These are phyloP conservation scores for Xylocampa areola DNA, from an alignment of 2,888 invertebrate species.

Conservation along the genomic window DNA sequence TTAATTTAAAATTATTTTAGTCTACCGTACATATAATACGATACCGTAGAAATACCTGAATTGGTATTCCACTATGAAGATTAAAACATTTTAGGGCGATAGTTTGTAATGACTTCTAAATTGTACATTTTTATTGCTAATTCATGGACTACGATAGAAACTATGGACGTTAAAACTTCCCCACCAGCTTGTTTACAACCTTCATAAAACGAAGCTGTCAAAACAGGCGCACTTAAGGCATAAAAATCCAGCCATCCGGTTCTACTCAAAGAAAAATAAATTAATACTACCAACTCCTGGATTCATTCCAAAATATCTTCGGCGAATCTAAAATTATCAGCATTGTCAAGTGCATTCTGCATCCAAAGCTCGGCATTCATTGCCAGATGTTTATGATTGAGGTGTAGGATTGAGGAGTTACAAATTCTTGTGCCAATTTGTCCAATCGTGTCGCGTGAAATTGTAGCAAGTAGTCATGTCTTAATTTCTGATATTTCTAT, in stretches of 20 bases:
- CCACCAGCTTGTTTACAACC: not conserved
- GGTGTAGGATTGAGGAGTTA: constrained; percentile 22
- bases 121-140: no score
- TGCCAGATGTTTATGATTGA: no score
- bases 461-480: not conserved
- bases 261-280: constrained; percentile 34
- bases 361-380: constrained; percentile 52
- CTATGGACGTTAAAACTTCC: not conserved
- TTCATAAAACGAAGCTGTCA: not conserved
- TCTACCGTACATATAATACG: no score
- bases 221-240: constrained; percentile 10
- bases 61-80: no score
- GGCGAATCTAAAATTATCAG: constrained; percentile 69
- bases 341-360: constrained; percentile 68
- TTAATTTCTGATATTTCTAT: constrained; percentile 11
- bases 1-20: no score
- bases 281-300: constrained; percentile 57
- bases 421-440: constrained; percentile 6
- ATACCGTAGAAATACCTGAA: no score
- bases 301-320: constrained; percentile 67
- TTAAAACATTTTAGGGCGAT: no score
- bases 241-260: not conserved
- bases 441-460: constrained; percentile 17
- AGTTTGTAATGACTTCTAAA: no score
- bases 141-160: not conserved